Evolutionary conservation across 2,888 invertebrate species (phyloP).

Genomic region (Mesopsocus fuscifrons): DNA sequence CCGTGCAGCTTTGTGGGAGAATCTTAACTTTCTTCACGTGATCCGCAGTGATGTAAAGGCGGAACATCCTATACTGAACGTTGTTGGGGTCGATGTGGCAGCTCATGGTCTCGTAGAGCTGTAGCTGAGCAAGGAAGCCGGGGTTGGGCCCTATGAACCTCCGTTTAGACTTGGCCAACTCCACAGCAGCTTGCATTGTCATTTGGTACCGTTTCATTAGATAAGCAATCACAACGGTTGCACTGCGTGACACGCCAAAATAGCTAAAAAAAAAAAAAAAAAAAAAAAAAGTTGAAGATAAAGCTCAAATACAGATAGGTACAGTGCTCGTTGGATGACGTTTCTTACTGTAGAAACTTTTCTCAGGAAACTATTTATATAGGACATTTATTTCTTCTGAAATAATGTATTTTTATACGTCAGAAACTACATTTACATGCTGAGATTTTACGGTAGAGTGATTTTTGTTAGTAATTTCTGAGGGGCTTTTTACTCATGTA

Average conservation of each 20-base stretch:
- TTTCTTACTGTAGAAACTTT: too few relatives aligned
- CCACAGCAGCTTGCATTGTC: conserved; percentile 49
- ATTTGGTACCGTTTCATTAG: conserved; percentile 71
- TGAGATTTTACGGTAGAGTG: too few relatives aligned
- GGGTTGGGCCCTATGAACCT: conserved; percentile 57
- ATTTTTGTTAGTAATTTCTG: too few relatives aligned
- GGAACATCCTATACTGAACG: conserved; percentile 52
- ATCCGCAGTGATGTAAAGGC: conserved; percentile 60
- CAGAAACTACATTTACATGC: too few relatives aligned
- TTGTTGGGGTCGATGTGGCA: conserved; percentile 46
- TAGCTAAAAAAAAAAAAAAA: conserved; percentile 33
- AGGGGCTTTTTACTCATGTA: too few relatives aligned
- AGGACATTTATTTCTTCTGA: too few relatives aligned
- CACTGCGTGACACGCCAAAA: conserved; percentile 79
- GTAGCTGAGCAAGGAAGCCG: conserved; percentile 62
- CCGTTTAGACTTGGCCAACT: conserved; percentile 46
- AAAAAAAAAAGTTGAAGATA: conserved; percentile 11
- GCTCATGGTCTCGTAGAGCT: conserved; percentile 60
- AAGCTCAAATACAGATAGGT: too few relatives aligned
- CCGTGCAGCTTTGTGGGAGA: conserved; percentile 55
- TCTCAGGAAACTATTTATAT: conserved; percentile 10
- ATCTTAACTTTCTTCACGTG: conserved; percentile 67
- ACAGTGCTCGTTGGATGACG: too few relatives aligned
- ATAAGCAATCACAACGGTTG: conserved; percentile 69
- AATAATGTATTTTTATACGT: conserved; percentile 8